A percentile compares a stretch with the other conserved stretches of the same genome.
Evolutionary conservation across 2,797 vertebrate genomes (phyloP).

Genomic region (Botia almorhae): DNA sequence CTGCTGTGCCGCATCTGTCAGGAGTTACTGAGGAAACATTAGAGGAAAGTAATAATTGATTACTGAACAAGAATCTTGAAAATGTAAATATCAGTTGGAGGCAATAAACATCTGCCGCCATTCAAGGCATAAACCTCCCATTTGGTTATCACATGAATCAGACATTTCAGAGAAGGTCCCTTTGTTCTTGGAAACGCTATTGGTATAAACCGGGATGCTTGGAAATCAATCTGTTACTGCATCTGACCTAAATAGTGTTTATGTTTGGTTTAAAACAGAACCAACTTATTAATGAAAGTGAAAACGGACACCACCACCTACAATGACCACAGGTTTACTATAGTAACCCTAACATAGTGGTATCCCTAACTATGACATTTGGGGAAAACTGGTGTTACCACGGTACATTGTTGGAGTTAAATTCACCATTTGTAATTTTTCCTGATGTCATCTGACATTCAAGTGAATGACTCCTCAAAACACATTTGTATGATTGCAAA

Average conservation of each 20-base stretch:
- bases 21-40: conserved; percentile 1
- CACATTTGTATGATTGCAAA: background rate
- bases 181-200: conserved; percentile 21
- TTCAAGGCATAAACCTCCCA: conserved; percentile 21
- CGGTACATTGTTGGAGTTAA: background rate
- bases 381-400: too few species aligned
- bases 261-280: background rate
- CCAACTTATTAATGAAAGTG: too few species aligned
- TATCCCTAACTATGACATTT: too few species aligned
- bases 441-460: background rate
- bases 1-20: conserved; percentile 5
- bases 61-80: conserved; percentile 8
- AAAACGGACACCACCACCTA: too few species aligned
- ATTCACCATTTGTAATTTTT: background rate
- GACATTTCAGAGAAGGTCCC: conserved; percentile 36
- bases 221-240: conserved; percentile 12
- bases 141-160: conserved; percentile 24
- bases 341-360: too few species aligned
- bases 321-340: too few species aligned
- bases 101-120: conserved; percentile 31
- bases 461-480: background rate
- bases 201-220: conserved; percentile 13
- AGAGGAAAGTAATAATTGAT: conserved; percentile 14
- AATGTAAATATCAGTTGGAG: background rate
- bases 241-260: background rate